Evolutionary conservation across 1,140 invertebrate species (phyloP).

Genomic region (Delia radicum): DNA sequence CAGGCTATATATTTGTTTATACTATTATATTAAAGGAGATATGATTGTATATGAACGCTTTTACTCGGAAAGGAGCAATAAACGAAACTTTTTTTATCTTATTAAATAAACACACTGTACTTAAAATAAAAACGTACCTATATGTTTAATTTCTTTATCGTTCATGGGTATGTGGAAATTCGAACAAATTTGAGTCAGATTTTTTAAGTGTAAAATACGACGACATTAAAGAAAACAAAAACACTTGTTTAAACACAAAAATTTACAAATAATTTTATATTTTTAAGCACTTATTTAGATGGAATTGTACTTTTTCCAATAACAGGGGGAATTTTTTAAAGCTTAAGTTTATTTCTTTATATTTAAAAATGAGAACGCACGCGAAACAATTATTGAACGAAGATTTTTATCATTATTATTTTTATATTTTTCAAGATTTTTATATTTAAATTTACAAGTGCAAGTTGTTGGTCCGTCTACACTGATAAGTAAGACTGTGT

Average conservation of each 20-base stretch:
- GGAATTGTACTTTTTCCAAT: too few species aligned
- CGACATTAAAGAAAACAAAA: conserved; percentile 4
- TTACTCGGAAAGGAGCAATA: too few species aligned
- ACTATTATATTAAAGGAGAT: too few species aligned
- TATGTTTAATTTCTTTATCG: not conserved
- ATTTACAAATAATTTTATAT: not conserved
- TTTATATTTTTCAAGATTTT: not conserved
- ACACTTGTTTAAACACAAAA: not conserved
- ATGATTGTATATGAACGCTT: too few species aligned
- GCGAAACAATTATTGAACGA: not conserved
- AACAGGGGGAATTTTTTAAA: not conserved
- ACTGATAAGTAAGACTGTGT: not conserved
- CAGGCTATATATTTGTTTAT: too few species aligned
- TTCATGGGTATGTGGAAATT: not conserved
- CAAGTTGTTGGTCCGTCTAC: not conserved
- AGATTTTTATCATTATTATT: not conserved
- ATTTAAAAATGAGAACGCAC: not conserved
- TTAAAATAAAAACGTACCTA: not conserved
- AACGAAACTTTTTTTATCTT: too few species aligned
- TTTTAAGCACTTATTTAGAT: not conserved
- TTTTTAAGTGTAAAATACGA: not conserved
- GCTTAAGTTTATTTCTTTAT: too few species aligned
- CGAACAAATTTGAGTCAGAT: not conserved
- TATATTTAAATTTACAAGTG: too few species aligned
- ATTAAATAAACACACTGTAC: too few species aligned